Evolutionary conservation across 1,140 invertebrate genomes (phyloP).

Genomic region (Lucilia sericata): DNA sequence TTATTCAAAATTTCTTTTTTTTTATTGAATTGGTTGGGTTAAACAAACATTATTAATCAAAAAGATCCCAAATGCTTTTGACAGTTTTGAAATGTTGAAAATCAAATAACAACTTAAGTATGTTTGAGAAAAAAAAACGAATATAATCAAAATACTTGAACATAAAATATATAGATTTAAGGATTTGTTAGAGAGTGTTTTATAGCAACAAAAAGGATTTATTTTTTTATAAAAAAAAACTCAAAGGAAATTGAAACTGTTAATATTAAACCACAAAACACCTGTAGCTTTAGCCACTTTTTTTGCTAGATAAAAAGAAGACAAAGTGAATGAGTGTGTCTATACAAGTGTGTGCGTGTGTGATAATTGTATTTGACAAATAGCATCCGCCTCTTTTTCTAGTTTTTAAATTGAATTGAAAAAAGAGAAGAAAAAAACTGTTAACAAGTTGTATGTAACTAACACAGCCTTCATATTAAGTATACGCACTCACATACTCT

Average conservation of each 20-base stretch:
- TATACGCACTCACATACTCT: no score
- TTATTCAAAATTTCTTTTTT: background rate
- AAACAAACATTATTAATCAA: background rate
- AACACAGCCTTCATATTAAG: background rate
- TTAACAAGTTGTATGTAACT: no score
- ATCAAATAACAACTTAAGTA: background rate
- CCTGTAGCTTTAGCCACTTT: background rate
- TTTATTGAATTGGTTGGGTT: background rate
- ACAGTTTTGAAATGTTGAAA: constrained; percentile 5
- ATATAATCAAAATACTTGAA: no score
- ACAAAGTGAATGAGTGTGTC: background rate
- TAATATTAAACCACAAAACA: background rate
- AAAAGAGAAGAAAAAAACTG: no score
- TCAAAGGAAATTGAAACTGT: constrained; percentile 1
- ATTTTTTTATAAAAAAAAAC: background rate
- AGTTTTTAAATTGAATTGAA: no score
- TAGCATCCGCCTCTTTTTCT: background rate
- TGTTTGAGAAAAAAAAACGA: background rate
- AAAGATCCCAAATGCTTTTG: background rate
- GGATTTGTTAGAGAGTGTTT: no score
- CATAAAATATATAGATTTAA: no score
- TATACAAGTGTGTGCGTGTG: no score
- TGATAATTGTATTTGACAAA: background rate
- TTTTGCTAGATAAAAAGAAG: no score
- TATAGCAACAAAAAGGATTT: background rate